phyloP scores from a whole-genome alignment of 1,140 invertebrate species.

The Musca vetustissima region DNA sequence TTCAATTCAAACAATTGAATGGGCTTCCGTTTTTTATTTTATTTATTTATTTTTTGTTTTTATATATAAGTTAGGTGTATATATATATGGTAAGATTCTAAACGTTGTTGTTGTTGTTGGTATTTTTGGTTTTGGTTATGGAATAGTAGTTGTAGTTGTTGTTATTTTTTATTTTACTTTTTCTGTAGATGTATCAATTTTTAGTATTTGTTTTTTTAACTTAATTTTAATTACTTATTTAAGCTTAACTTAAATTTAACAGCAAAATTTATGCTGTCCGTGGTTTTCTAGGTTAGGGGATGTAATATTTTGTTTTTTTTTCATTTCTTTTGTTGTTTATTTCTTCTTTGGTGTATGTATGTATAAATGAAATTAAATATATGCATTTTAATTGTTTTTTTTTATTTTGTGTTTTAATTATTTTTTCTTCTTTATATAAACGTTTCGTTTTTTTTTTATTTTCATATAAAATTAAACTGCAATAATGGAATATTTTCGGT shows the following conservation, averaged over 20 bases:
- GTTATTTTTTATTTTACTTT: background rate
- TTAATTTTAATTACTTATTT: constrained; percentile 10
- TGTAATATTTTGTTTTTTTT: background rate
- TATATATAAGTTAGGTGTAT: background rate
- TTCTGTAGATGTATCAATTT: background rate
- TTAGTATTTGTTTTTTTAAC: constrained; percentile 1
- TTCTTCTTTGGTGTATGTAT: constrained; percentile 16
- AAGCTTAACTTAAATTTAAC: constrained; percentile 9
- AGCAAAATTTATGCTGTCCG: background rate
- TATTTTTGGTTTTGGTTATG: background rate
- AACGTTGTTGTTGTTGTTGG: constrained; percentile 4
- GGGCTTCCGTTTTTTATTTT: no score
- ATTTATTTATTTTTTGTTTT: background rate
- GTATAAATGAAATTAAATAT: constrained; percentile 13
- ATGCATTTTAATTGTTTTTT: no score
- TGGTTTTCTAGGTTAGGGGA: background rate
- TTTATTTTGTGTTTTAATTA: background rate
- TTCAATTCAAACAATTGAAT: constrained; percentile 3
- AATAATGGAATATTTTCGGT: background rate
- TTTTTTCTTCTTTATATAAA: background rate
- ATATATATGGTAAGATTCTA: no score
- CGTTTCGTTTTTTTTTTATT: background rate
- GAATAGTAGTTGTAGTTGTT: background rate
- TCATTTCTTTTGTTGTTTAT: background rate
- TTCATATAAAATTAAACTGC: background rate